A percentile compares a stretch with the other conserved stretches of the same genome.
phyloP scores from a whole-genome alignment of 2,888 invertebrate genomes.

The Gisinianus flammeolus region DNA sequence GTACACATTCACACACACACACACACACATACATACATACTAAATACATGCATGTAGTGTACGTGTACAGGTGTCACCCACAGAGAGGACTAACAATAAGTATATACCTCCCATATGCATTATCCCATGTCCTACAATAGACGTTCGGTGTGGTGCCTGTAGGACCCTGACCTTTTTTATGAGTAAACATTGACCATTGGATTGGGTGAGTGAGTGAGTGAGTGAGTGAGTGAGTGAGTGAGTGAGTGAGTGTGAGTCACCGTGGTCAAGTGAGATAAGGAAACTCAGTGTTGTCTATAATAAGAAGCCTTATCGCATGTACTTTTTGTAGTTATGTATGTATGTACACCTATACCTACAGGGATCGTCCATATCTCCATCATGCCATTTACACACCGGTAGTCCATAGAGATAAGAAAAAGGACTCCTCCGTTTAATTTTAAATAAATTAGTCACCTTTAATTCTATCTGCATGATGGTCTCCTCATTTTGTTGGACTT shows the following conservation, averaged over 20 bases:
- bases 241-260: slow-evolving; percentile 3
- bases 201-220: too few species aligned
- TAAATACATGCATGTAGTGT: too few species aligned
- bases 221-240: too few species aligned
- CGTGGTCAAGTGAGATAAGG: background rate
- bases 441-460: slow-evolving; percentile 6
- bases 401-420: background rate
- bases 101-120: too few species aligned
- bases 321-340: background rate
- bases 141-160: slow-evolving; percentile 13
- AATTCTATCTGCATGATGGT: background rate
- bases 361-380: too few species aligned
- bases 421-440: too few species aligned
- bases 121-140: background rate
- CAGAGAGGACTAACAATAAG: too few species aligned
- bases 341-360: background rate
- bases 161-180: slow-evolving; percentile 37
- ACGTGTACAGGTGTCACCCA: too few species aligned
- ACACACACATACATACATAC: too few species aligned
- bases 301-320: too few species aligned
- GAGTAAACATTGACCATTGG: slow-evolving; percentile 15
- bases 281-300: too few species aligned
- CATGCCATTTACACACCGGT: background rate
- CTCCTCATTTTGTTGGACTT: background rate
- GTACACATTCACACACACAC: too few species aligned